Conservation (phyloP, 2,888 invertebrate genomes). For the Cyaniris semiargus region DNA sequence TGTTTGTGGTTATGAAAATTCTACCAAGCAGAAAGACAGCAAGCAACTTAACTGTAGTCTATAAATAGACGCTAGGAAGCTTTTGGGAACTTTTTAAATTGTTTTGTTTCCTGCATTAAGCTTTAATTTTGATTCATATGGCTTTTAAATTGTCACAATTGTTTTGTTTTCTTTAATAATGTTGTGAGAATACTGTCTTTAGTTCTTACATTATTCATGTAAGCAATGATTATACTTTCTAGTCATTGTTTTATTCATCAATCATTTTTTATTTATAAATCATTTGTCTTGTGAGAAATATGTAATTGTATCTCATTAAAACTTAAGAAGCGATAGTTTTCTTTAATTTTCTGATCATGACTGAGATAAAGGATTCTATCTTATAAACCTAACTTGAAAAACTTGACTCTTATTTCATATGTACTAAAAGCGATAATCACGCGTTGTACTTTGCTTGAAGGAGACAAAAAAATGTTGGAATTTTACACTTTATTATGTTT, state of each 20-base stretch:
- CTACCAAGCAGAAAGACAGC: not conserved
- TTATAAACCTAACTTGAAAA: no score
- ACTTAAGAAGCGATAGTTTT: not conserved
- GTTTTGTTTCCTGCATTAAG: not conserved
- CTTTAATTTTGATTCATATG: not conserved
- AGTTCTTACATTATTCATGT: not conserved
- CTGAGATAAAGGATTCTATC: no score
- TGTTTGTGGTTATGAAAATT: not conserved
- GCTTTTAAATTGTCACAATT: not conserved
- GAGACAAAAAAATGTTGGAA: not conserved
- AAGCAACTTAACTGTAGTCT: no score
- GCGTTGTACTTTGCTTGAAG: no score
- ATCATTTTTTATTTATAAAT: constrained; percentile 27
- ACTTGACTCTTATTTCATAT: no score
- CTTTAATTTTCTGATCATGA: not conserved
- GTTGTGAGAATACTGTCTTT: not conserved
- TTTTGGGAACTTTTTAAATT: not conserved
- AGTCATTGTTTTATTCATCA: constrained; percentile 20
- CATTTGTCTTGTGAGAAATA: constrained; percentile 21
- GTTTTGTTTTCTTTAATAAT: not conserved
- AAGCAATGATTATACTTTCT: constrained; percentile 22
- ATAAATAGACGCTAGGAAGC: not conserved
- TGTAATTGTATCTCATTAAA: constrained; percentile 22
- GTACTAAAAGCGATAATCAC: no score
- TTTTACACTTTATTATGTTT: constrained; percentile 4